Evolutionary conservation across 2,113 vertebrate species (phyloP).

Genomic region (Poicephalus meyeri): DNA sequence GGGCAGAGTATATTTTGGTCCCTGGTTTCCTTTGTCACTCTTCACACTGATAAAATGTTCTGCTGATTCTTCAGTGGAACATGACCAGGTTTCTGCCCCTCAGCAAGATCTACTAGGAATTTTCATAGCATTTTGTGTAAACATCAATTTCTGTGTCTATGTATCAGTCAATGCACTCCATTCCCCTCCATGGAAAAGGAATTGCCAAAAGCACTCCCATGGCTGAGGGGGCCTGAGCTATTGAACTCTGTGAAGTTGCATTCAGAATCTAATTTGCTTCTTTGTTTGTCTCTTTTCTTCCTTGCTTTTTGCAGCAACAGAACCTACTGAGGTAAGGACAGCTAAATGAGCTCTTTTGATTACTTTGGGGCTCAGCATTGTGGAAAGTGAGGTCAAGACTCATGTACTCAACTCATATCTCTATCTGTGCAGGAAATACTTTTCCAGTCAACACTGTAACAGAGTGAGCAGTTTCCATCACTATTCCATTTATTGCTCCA

Average conservation of each 20-base stretch:
- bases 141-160: not conserved
- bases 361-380: not conserved
- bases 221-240: not conserved
- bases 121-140: not conserved
- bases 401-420: not conserved
- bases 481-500: not conserved
- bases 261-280: not conserved
- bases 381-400: not conserved
- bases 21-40: not conserved
- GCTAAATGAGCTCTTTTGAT: not conserved
- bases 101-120: not conserved
- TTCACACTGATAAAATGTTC: not conserved
- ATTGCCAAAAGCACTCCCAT: not conserved
- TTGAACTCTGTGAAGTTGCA: not conserved
- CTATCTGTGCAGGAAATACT: not conserved
- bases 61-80: not conserved
- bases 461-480: not conserved
- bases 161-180: accelerated
- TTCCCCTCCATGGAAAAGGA: not conserved
- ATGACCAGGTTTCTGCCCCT: not conserved
- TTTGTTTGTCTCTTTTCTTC: not conserved
- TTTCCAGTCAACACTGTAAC: not conserved
- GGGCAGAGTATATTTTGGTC: not conserved
- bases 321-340: conserved; percentile 49
- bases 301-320: conserved; percentile 24